Evolutionary conservation across 1,140 invertebrate species (phyloP).

Genomic region (Fragariocoptes setiger): DNA sequence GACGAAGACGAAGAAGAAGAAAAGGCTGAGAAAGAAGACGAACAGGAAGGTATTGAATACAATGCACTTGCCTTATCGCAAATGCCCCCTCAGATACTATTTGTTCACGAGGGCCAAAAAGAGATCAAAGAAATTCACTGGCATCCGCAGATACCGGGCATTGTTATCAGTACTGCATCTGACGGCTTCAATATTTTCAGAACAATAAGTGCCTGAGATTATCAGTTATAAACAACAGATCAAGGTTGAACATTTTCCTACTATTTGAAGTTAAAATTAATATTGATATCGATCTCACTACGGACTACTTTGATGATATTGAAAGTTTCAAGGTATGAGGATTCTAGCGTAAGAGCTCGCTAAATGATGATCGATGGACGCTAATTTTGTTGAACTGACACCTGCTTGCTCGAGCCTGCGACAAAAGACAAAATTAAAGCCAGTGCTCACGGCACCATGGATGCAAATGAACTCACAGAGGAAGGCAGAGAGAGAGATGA

Average conservation of each 20-base stretch:
- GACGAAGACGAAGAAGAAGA: conserved; percentile 8
- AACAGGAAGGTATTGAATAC: conserved; percentile 22
- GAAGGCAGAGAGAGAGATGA: no score
- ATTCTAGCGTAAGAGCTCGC: no score
- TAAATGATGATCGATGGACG: no score
- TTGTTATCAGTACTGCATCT: conserved; percentile 69
- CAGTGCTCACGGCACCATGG: no score
- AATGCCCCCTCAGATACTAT: conserved; percentile 72
- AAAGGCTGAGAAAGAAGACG: conserved; percentile 21
- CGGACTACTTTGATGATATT: conserved; percentile 91
- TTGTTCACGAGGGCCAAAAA: conserved; percentile 90
- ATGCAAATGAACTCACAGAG: no score
- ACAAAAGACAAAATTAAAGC: no score
- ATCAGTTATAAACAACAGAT: no score
- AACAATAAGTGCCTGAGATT: conserved; percentile 90
- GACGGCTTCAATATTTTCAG: conserved; percentile 87
- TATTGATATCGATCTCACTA: conserved; percentile 44
- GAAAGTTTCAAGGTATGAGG: no score
- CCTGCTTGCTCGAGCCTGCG: no score
- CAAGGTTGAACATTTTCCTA: no score
- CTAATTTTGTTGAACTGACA: no score
- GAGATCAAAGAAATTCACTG: conserved; percentile 96
- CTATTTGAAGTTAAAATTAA: no score
- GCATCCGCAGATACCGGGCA: conserved; percentile 75
- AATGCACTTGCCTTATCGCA: conserved; percentile 19